A percentile compares a stretch with the other conserved stretches of the same genome.
These are phyloP conservation scores for Enteromius argenteus DNA, from an alignment of 2,797 vertebrate species.

Conservation along the genomic window DNA sequence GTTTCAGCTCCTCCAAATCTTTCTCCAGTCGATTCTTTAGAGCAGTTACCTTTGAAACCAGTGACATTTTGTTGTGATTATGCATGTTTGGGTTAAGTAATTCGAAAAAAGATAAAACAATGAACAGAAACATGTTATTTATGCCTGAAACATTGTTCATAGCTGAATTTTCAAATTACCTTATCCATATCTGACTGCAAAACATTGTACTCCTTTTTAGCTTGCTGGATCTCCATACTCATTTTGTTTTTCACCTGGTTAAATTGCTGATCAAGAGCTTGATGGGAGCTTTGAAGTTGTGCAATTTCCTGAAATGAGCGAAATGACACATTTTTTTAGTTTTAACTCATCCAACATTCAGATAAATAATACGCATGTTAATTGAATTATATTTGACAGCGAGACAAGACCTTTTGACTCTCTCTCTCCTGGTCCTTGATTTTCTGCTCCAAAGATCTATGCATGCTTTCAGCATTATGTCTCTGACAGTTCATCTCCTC, in stretches of 20 bases:
- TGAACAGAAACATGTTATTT: neutral
- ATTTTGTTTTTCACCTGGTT: constrained; percentile 82
- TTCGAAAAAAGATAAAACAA: neutral
- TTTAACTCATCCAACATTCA: neutral
- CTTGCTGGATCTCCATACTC: constrained; percentile 88
- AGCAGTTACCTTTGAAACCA: constrained; percentile 72
- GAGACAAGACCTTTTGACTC: constrained; percentile 84
- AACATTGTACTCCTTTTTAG: constrained; percentile 80
- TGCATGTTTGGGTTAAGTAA: neutral
- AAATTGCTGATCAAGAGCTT: constrained; percentile 83
- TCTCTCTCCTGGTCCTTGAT: constrained; percentile 88
- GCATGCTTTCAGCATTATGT: constrained; percentile 89
- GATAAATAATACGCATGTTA: neutral
- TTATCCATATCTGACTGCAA: constrained; percentile 86
- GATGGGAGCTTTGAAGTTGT: constrained; percentile 82
- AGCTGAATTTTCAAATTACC: constrained; percentile 70
- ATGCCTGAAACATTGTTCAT: neutral
- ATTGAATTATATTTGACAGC: neutral
- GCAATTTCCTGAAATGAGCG: constrained; percentile 80
- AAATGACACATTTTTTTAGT: neutral
- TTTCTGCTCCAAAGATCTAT: constrained; percentile 85
- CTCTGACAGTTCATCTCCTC: constrained; percentile 91
- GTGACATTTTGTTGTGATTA: neutral
- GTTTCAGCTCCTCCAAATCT: constrained; percentile 79
- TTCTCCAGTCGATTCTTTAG: constrained; percentile 80